Percentiles rank a stretch among this genome's conserved stretches.
Conservation (phyloP, 35 echinoderm and acorn worm species). For the Acanthaster planci region DNA sequence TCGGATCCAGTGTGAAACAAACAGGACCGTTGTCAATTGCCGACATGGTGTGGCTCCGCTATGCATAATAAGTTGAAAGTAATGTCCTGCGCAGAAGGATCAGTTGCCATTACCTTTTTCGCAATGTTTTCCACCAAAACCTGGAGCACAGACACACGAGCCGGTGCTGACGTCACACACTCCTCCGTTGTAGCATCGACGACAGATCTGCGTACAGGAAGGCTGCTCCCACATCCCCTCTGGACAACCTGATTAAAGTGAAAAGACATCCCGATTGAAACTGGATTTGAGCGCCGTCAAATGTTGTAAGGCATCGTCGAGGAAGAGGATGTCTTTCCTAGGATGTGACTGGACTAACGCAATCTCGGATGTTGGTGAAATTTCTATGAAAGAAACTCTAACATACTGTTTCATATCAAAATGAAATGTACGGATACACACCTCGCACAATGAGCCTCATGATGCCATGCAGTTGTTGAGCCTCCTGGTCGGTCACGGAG, state of each 20-base stretch:
- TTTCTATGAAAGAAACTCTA: not conserved
- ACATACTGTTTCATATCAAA: not conserved
- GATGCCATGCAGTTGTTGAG: slow-evolving; percentile 9
- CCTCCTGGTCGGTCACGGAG: not conserved
- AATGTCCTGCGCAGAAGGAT: too few species aligned
- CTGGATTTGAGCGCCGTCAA: not conserved
- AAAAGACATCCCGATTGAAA: not conserved
- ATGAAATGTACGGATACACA: not conserved
- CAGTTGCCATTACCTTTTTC: slow-evolving; percentile 14
- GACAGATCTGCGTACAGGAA: slow-evolving; percentile 47
- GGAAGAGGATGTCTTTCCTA: not conserved
- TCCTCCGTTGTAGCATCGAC: slow-evolving; percentile 79
- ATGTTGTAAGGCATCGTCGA: not conserved
- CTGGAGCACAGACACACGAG: slow-evolving; percentile 76
- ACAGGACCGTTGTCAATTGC: too few species aligned
- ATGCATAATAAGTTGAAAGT: too few species aligned
- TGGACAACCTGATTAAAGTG: slow-evolving; percentile 23
- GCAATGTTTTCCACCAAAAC: slow-evolving; percentile 60
- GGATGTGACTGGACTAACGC: not conserved
- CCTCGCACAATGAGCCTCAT: slow-evolving; percentile 18
- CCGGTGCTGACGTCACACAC: slow-evolving; percentile 81
- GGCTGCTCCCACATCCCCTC: slow-evolving; percentile 44
- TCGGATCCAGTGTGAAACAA: too few species aligned
- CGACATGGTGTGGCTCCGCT: too few species aligned
- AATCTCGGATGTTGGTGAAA: not conserved